Percentiles rank a stretch among this genome's conserved stretches.
phyloP scores from a whole-genome alignment of 23 tunicate genomes.

The Halocynthia roretzi region DNA sequence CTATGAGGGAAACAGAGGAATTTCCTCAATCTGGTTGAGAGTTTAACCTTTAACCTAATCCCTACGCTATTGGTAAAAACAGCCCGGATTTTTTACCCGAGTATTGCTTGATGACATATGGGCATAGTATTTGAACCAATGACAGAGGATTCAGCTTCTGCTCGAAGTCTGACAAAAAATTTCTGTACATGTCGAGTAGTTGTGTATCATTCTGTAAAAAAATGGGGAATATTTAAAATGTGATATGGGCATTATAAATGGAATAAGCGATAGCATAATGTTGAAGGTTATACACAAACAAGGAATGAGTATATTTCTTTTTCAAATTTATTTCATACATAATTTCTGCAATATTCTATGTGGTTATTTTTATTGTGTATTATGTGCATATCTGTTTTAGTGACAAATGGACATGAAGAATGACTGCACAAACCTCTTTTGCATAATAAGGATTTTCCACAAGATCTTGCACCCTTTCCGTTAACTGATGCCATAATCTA shows the following conservation, averaged over 20 bases:
- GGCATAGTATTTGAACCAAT: constrained; percentile 83
- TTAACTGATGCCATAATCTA: constrained; percentile 86
- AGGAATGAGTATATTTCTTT: too few relatives aligned
- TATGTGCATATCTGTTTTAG: too few relatives aligned
- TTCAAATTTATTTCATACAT: too few relatives aligned
- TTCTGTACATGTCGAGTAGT: constrained; percentile 54
- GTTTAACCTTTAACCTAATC: too few relatives aligned
- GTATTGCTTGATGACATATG: constrained; percentile 69
- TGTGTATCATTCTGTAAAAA: constrained; percentile 34
- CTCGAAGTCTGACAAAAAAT: constrained; percentile 78
- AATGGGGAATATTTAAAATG: not conserved
- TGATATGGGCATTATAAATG: not conserved
- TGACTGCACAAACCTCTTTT: constrained; percentile 19
- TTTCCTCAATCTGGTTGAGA: too few relatives aligned
- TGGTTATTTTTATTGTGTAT: too few relatives aligned
- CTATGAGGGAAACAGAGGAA: too few relatives aligned
- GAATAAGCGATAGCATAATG: too few relatives aligned
- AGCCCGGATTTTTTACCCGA: constrained; percentile 29
- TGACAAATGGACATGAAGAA: not conserved
- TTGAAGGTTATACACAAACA: too few relatives aligned
- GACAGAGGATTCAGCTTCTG: constrained; percentile 78
- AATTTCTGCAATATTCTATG: too few relatives aligned
- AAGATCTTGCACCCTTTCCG: constrained; percentile 23
- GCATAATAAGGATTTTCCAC: constrained; percentile 41
- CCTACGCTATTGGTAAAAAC: too few relatives aligned